Evolutionary conservation across 2,797 vertebrate species (phyloP).

Genomic region (Chelon auratus): DNA sequence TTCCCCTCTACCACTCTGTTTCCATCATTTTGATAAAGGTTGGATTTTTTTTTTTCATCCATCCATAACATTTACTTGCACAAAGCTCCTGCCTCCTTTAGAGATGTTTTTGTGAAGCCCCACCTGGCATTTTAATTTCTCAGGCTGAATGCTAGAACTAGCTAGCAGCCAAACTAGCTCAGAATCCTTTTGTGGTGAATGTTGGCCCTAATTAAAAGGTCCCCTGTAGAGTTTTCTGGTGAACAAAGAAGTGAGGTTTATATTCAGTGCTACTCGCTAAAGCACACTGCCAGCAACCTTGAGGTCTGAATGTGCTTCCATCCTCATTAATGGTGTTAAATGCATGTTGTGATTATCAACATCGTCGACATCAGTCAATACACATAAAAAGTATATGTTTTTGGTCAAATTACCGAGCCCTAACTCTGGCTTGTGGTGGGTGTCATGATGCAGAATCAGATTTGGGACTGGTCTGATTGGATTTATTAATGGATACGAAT

Average conservation of each 20-base stretch:
- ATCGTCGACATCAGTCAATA: neutral
- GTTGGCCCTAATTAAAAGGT: neutral
- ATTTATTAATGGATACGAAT: neutral
- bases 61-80: neutral
- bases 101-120: neutral
- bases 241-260: slow-evolving; percentile 4
- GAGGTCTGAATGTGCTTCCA: too few relatives aligned
- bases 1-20: neutral
- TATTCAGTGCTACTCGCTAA: neutral
- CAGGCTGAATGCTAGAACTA: neutral
- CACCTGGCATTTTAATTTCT: neutral
- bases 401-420: neutral
- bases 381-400: neutral
- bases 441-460: neutral
- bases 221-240: neutral
- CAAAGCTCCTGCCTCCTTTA: neutral
- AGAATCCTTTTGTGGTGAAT: slow-evolving; percentile 12
- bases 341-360: neutral
- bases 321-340: neutral
- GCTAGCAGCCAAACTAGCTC: neutral
- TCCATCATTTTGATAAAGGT: neutral
- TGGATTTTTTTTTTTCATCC: neutral
- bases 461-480: neutral
- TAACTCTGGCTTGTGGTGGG: neutral
- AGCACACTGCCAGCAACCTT: too few relatives aligned